Percentiles rank a stretch among this genome's conserved stretches.
Evolutionary conservation across 2,797 vertebrate species (phyloP).

Genomic region (Eulemur coronatus): DNA sequence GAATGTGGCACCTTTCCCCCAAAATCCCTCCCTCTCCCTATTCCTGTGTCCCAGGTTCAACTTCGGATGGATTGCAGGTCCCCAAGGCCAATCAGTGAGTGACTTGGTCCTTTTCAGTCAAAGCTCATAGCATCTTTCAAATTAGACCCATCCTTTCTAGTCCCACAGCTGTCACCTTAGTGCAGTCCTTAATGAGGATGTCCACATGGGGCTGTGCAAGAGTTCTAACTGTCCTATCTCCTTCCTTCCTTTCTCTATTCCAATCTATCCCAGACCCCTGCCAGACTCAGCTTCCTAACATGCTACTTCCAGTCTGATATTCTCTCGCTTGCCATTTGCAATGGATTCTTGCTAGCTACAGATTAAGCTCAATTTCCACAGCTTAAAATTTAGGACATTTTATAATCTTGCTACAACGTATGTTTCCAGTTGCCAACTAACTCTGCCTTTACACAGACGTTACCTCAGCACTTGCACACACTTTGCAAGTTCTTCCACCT

Average conservation of each 20-base stretch:
- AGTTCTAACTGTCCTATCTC: fast-evolving
- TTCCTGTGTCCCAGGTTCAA: not conserved
- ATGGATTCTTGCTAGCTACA: not conserved
- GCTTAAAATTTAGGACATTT: not conserved
- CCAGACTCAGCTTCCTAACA: not conserved
- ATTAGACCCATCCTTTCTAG: not conserved
- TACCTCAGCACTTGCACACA: fast-evolving
- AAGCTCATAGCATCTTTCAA: not conserved
- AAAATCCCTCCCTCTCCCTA: fast-evolving
- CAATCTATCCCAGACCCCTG: not conserved
- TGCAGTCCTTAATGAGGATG: too few relatives aligned
- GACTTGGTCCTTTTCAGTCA: too few relatives aligned
- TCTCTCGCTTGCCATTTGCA: not conserved
- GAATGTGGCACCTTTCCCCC: fast-evolving
- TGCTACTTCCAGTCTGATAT: fast-evolving
- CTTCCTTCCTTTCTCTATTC: not conserved
- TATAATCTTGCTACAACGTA: not conserved
- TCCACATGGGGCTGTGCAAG: fast-evolving
- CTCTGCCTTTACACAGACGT: fast-evolving
- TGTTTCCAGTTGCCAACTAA: too few relatives aligned
- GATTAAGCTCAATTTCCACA: not conserved
- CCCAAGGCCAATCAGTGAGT: too few relatives aligned
- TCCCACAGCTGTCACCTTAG: fast-evolving
- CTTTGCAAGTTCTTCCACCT: fast-evolving
- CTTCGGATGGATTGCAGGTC: too few relatives aligned